Percentiles rank a stretch among this genome's conserved stretches.
These are phyloP conservation scores for Batillaria attramentaria DNA, from an alignment of 1,140 invertebrate genomes.

Conservation along the genomic window DNA sequence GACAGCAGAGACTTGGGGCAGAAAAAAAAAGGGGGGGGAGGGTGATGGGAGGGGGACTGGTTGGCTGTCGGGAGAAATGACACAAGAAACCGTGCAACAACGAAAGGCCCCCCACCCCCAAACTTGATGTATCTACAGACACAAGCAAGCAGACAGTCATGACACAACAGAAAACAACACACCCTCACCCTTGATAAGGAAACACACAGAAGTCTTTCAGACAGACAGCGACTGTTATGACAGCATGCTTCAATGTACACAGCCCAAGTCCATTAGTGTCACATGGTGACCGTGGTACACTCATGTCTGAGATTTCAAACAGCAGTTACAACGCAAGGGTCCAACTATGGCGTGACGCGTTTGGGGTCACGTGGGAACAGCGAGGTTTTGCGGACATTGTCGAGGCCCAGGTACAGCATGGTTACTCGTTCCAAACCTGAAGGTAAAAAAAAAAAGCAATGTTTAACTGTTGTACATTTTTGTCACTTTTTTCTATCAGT, in stretches of 20 bases:
- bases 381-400: conserved; percentile 97
- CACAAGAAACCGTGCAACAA: too few relatives aligned
- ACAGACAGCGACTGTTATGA: background rate
- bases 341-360: conserved; percentile 86
- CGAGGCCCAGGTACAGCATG: conserved; percentile 97
- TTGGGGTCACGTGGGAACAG: conserved; percentile 99
- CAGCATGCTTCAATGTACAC: background rate
- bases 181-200: too few relatives aligned
- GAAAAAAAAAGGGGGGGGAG: background rate
- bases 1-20: too few relatives aligned
- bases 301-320: background rate
- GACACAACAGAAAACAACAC: too few relatives aligned
- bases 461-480: too few relatives aligned
- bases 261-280: background rate
- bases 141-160: too few relatives aligned
- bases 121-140: too few relatives aligned
- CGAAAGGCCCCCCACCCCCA: too few relatives aligned
- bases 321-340: background rate
- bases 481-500: too few relatives aligned
- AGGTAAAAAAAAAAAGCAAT: conserved; percentile 36
- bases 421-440: conserved; percentile 91
- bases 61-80: background rate
- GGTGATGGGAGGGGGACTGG: background rate
- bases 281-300: background rate
- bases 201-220: background rate